Evolutionary conservation across 2,113 vertebrate genomes (phyloP), one percentile per base, ranked within the genome.

Genomic region (Zonotrichia leucophrys): DNA sequence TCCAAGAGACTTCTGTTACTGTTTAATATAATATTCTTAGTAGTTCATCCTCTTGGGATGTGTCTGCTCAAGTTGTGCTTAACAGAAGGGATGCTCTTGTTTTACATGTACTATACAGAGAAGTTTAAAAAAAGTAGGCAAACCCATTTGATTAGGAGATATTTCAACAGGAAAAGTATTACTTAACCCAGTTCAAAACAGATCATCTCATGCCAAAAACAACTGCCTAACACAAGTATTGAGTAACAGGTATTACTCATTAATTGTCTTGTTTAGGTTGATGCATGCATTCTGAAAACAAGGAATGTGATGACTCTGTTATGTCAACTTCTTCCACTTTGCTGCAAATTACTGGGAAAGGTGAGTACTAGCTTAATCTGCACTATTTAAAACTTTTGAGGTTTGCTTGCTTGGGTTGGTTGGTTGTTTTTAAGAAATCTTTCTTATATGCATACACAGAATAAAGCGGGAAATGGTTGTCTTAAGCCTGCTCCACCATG

Each of bases 281-380:
- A 99, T 67, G 98, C 98, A 3, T 99, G 98, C 89, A 99, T 99
- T 96, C 98, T 98, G 89, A 98, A 98, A 95, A 98, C 98, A 78
- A 99, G 98, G 96, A 97, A 97, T 6, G 91, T 99, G 87, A 97
- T 99, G 98, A 97, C 98, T 55, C 95, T 99, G 10, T 94, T 99
- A 59, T 95, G 98, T 37, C 98, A 98, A 1, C 97, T 99, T 70
- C 98, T 99, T 69, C 98, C 99, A 2, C 92, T 99, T 77, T 99
- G 98, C 95, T 98, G 97, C 97, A 99, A 98, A 92, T 97, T 99
- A 91, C 90, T 98, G 93, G 98, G 97, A 95, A 99, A 99, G 98
- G 99, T 98, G 50, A 98, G 94, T 69, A 44, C 5, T 53, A 85
- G 35, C 22, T 67, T 63, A 20, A 37, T 37, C 31, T 66, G 31